Base-by-base conservation (phyloP, 2,797 vertebrate species). In the Hydrophis major region DNA sequence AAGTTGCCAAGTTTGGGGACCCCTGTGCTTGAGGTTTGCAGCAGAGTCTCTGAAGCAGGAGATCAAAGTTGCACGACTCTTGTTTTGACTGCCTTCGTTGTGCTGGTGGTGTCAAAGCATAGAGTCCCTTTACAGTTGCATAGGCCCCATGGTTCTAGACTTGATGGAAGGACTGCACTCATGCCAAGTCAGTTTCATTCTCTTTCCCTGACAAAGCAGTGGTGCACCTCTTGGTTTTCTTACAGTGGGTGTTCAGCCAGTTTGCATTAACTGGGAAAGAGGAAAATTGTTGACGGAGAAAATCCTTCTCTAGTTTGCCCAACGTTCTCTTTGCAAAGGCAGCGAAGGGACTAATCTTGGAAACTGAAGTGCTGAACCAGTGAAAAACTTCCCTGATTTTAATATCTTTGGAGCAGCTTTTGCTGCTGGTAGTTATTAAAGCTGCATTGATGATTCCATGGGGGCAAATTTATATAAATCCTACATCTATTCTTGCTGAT, bases 261-360 rank as follows among this genome's bases (percentile, higher is more conserved):
- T n/a, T 8, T 7, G 83, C 86, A 0, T 27, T 94, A 93, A 83
- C 94, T 25, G 92, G 92, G 86, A 11, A 90, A 92, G 86, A 91
- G 94, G 95, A 91, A 93, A 92, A 95, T 93, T 87, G 95, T 92
- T 95, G 96, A 90, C 94, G 89, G 94, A 93, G 93, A 94, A 93
- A 90, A 92, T 28, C 90, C 90, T 32, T 0, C 6, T 5, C 74
- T 4, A 12, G 1, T 47, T 18, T 5, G 55, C 27, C 22, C 88
- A 4, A 4, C 13, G 3, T 37, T 8, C 25, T 10, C 93, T 69
- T 89, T 91, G 63, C 86, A 90, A 16, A 78, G 87, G 89, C 1
- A 91, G 91, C 78, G 32, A 1, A 50, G 94, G 6, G 92, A 57
- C 94, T 57, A 42, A 6, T 37, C 50, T 12, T 0, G 91, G 89